phyloP scores from a whole-genome alignment of 2,888 invertebrate species.

The Chydorus sphaericus region DNA sequence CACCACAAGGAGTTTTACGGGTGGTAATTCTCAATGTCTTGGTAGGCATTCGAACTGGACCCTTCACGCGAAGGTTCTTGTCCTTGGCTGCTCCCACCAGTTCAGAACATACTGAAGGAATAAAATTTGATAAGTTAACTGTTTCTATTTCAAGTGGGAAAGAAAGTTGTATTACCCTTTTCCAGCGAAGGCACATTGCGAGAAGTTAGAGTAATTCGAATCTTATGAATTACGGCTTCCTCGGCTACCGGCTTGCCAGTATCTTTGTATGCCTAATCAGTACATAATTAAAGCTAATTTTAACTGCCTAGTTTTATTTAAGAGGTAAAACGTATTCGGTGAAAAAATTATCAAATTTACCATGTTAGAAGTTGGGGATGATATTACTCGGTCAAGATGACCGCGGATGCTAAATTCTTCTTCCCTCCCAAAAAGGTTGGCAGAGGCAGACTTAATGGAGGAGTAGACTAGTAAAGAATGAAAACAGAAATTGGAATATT shows the following conservation, averaged over 20 bases:
- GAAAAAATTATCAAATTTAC: slow-evolving; percentile 35
- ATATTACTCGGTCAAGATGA: slow-evolving; percentile 64
- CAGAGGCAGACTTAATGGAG: no score
- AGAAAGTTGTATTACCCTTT: slow-evolving; percentile 47
- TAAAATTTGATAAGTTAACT: background rate
- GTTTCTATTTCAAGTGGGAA: no score
- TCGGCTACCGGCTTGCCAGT: slow-evolving; percentile 77
- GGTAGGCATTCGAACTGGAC: slow-evolving; percentile 98
- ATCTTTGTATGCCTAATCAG: slow-evolving; percentile 39
- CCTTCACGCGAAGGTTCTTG: slow-evolving; percentile 91
- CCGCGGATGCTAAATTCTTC: no score
- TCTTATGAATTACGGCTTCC: slow-evolving; percentile 79
- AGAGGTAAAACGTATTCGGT: background rate
- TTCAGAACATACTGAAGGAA: slow-evolving; percentile 69
- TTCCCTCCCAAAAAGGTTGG: no score
- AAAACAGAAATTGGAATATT: no score
- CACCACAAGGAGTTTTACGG: slow-evolving; percentile 98
- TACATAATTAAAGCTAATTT: slow-evolving; percentile 1
- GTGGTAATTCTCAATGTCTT: slow-evolving; percentile 96
- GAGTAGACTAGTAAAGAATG: no score
- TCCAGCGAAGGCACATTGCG: slow-evolving; percentile 92
- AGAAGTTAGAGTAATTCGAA: slow-evolving; percentile 93
- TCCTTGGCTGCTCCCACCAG: slow-evolving; percentile 93
- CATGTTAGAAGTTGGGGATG: slow-evolving; percentile 37
- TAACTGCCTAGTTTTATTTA: no score